Evolutionary conservation across 2,113 vertebrate species (phyloP).

Genomic region (Ochotona curzoniae): DNA sequence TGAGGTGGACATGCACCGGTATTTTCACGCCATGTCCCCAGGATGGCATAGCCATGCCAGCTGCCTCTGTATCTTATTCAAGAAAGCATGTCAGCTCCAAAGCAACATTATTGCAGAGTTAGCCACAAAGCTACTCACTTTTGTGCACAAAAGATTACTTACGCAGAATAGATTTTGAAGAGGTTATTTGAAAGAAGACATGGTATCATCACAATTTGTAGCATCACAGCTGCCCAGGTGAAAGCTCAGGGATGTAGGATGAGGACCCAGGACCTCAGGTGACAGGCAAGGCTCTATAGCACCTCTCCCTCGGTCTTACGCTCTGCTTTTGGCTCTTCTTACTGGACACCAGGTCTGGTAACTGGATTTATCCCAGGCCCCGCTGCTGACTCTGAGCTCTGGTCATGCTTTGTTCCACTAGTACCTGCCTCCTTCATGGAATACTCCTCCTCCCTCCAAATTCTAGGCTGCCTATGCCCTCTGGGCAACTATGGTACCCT

Average conservation of each 20-base stretch:
- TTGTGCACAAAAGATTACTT: neutral
- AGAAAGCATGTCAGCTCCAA: neutral
- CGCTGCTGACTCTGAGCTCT: neutral
- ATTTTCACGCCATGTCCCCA: neutral
- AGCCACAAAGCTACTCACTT: no score
- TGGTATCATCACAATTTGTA: neutral
- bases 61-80: neutral
- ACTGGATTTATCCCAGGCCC: neutral
- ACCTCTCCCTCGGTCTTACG: neutral
- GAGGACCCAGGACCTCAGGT: neutral
- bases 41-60: neutral
- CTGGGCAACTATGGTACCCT: neutral
- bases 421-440: neutral
- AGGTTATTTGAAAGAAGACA: slow-evolving; percentile 25
- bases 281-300: neutral
- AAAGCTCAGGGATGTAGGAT: neutral
- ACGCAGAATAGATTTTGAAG: neutral
- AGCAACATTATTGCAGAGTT: no score
- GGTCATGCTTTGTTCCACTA: neutral
- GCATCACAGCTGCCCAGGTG: neutral
- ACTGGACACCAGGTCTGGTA: neutral
- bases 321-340: neutral
- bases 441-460: neutral
- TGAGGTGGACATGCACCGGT: neutral
- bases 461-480: neutral